Evolutionary conservation across 2,113 vertebrate species (phyloP).

Genomic region (Phainopepla nitens): DNA sequence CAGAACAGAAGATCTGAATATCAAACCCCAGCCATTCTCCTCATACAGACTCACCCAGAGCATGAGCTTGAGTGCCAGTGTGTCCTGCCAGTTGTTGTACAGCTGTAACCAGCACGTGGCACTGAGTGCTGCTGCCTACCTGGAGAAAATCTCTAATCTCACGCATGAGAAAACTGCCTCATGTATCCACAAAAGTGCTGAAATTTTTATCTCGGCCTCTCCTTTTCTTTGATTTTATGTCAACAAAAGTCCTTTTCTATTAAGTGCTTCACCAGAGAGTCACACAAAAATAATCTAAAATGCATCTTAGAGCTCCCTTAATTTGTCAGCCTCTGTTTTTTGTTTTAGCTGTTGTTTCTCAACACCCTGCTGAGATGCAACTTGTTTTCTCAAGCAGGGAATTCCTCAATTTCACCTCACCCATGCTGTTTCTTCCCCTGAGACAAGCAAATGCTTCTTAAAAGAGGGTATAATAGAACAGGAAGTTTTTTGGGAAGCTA

Average conservation of each 20-base stretch:
- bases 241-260: neutral
- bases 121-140: neutral
- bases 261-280: neutral
- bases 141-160: neutral
- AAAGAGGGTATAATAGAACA: neutral
- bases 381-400: neutral
- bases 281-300: neutral
- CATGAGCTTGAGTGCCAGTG: rapidly evolving
- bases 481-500: neutral
- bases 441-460: neutral
- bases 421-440: neutral
- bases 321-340: neutral
- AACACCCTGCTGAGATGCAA: neutral
- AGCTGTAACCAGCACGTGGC: rapidly evolving
- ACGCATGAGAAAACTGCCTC: neutral
- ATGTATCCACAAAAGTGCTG: neutral
- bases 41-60: neutral
- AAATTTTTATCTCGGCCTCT: neutral
- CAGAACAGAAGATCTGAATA: neutral
- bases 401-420: neutral
- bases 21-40: neutral
- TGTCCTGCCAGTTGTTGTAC: neutral
- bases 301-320: neutral
- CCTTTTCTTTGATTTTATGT: neutral
- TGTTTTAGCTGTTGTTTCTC: neutral